Evolutionary conservation across 2,797 vertebrate species (phyloP).

Genomic region (Siniperca scherzeri): DNA sequence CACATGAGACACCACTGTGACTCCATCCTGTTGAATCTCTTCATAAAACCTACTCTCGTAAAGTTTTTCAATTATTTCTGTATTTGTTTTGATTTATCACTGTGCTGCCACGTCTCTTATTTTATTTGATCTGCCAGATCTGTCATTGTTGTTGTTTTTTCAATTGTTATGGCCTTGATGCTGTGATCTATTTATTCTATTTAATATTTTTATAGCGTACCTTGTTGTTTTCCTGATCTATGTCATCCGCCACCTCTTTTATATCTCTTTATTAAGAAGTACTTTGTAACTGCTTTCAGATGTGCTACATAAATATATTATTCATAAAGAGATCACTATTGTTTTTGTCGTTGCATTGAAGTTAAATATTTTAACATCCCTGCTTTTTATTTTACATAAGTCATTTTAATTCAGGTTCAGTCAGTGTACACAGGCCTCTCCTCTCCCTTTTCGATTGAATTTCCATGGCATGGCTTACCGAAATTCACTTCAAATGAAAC

Average conservation of each 20-base stretch:
- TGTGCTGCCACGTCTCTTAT: neutral
- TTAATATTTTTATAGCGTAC: neutral
- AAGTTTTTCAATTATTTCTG: too few species aligned
- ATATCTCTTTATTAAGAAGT: neutral
- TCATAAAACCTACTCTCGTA: too few species aligned
- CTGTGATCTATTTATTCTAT: neutral
- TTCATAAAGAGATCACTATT: constrained; percentile 27
- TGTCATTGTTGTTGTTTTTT: neutral
- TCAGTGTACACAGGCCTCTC: neutral
- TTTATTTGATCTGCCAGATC: constrained; percentile 13
- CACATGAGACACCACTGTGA: neutral
- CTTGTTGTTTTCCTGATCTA: neutral
- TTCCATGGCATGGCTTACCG: constrained; percentile 25
- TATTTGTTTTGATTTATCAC: neutral
- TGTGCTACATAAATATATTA: constrained; percentile 16
- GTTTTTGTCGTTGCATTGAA: constrained; percentile 28
- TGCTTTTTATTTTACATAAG: constrained; percentile 29
- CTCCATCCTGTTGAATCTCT: neutral
- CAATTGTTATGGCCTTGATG: neutral
- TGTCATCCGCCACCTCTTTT: constrained; percentile 4
- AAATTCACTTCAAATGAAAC: constrained; percentile 57
- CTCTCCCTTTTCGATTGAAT: constrained; percentile 28
- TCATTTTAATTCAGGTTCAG: constrained; percentile 17
- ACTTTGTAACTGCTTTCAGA: constrained; percentile 2
- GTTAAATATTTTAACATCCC: constrained; percentile 13